A percentile compares a stretch with the other conserved stretches of the same genome.
Conservation (phyloP, 2,797 vertebrate genomes). For the Silurus lanzhouensis region DNA sequence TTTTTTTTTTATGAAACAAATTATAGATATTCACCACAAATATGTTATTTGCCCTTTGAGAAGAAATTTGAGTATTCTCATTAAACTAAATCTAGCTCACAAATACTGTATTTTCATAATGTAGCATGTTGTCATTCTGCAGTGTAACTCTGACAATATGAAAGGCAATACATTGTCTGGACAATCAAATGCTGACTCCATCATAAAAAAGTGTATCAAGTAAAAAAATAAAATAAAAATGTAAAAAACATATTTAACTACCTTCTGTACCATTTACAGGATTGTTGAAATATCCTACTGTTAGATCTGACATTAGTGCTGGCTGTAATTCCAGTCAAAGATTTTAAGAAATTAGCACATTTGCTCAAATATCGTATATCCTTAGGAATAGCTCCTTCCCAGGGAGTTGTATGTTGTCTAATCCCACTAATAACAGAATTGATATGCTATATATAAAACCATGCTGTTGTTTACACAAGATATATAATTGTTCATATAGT, state of each 20-base stretch:
- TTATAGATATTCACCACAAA: conserved; percentile 28
- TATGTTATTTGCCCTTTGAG: conserved; percentile 2
- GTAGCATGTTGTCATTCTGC: too few species aligned
- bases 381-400: not conserved
- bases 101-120: not conserved
- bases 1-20: conserved; percentile 54
- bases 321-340: not conserved
- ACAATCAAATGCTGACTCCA: not conserved
- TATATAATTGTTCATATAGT: not conserved
- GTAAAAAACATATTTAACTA: not conserved
- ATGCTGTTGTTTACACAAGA: not conserved
- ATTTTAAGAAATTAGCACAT: not conserved
- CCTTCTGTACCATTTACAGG: not conserved
- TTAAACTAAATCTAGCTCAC: not conserved
- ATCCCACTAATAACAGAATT: not conserved
- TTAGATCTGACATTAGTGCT: not conserved
- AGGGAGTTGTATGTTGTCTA: not conserved
- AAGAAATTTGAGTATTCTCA: not conserved
- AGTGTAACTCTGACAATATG: not conserved
- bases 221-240: not conserved
- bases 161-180: not conserved
- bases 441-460: too few species aligned
- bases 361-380: not conserved
- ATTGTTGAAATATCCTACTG: not conserved
- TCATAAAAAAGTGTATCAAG: not conserved